Base-by-base conservation (phyloP, 2,888 invertebrate genomes). In the Koerneria pararmatus region DNA sequence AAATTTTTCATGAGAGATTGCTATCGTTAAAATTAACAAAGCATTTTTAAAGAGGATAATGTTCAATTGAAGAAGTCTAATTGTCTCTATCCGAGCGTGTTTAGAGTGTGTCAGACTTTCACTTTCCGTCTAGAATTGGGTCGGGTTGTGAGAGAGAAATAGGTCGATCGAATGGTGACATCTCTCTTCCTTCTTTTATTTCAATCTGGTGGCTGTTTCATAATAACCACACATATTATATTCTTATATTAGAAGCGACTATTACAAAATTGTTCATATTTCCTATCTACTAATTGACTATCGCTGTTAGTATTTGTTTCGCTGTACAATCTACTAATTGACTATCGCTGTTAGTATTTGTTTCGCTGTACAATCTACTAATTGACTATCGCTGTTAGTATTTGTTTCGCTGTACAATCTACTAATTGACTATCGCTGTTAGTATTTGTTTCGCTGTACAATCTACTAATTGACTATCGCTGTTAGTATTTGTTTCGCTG, bases 31-130 rank as follows among this genome's bases (percentile, higher is more conserved):
- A 66, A 61, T 66, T 41, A 69, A 62, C 63, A 57, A 69, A 69
- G 67, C 60, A 68, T 69, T 69, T 69, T 69, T 69, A 69, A 69
- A 69, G 68, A 68, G 56, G 70, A 67, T 67, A 69, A 67, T 69
- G 69, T 48, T 69, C 57, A 63, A 57, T 69, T 69, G 69, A 69
- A 67, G 67, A 65, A 67, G 69, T 69, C 69, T 69, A 68, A 65
- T 65, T 65, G 68, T 65, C 68, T 68, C 65, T 68, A 68, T 68
- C 68, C 68, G 56, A 37, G 65, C 65, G 65, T 68, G 65, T 65
- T 65, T 68, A 65, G 53, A 59, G 61, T 61, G 68, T 65, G 58
- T 57, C 51, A 68, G 64, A 60, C 51, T 54, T 68, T 61, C 68
- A 68, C 65, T 68, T 68, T 68, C 68, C 65, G 29, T 68, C 60